These are phyloP conservation scores for Zaprionus lachaisei DNA, from an alignment of 1,140 invertebrate genomes.

Conservation along the genomic window DNA sequence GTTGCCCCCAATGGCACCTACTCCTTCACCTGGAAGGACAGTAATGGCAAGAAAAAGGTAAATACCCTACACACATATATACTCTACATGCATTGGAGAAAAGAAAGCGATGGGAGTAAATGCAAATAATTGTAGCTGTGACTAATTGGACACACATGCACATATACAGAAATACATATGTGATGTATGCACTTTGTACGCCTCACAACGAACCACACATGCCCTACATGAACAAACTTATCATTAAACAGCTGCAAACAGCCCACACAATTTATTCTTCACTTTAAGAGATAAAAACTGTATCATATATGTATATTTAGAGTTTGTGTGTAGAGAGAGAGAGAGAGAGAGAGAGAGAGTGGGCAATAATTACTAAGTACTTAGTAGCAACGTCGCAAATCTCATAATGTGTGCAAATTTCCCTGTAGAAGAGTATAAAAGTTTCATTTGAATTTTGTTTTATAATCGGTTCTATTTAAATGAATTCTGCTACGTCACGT, in stretches of 20 bases:
- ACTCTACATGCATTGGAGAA: neutral
- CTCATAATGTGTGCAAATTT: neutral
- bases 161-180: neutral
- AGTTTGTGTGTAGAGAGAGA: neutral
- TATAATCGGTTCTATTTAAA: slow-evolving; percentile 10
- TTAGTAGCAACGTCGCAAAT: neutral
- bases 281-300: neutral
- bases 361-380: too few species aligned
- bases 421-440: neutral
- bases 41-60: slow-evolving; percentile 53
- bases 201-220: neutral
- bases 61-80: neutral
- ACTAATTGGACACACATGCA: slow-evolving; percentile 29
- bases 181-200: neutral
- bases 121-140: slow-evolving; percentile 19
- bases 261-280: neutral
- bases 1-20: slow-evolving; percentile 52
- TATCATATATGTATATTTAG: neutral
- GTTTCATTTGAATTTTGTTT: neutral
- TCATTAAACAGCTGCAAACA: neutral
- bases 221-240: neutral
- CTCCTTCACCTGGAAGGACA: slow-evolving; percentile 64
- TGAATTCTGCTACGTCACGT: neutral
- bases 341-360: neutral
- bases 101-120: slow-evolving; percentile 16